Conservation (phyloP, 2,113 vertebrate species). For the Ctenomys sociabilis region DNA sequence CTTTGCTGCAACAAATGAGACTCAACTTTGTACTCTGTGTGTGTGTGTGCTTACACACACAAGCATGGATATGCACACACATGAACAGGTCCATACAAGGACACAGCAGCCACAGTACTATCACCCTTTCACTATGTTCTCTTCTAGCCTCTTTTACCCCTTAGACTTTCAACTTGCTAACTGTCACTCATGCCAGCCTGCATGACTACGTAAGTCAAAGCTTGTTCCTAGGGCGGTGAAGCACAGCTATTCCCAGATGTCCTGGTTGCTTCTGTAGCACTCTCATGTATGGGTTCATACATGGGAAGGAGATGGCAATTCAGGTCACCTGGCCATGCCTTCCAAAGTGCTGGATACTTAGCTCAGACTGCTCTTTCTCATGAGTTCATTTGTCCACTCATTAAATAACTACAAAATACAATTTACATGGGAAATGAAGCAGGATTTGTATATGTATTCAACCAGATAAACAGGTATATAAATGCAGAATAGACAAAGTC, state of each 20-base stretch:
- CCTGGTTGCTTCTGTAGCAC: neutral
- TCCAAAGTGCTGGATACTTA: neutral
- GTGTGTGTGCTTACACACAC: neutral
- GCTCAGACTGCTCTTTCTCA: neutral
- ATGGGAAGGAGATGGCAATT: neutral
- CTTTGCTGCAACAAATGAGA: neutral
- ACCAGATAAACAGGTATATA: neutral
- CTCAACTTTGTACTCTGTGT: neutral
- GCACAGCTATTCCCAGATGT: neutral
- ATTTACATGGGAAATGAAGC: slow-evolving; percentile 13
- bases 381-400: neutral
- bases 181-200: slow-evolving; percentile 4
- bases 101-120: neutral
- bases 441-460: neutral
- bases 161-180: neutral
- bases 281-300: neutral
- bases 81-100: neutral
- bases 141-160: neutral
- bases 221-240: neutral
- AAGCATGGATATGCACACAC: neutral
- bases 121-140: neutral
- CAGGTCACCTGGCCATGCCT: neutral
- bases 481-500: neutral
- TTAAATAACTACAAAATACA: slow-evolving; percentile 2
- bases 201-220: neutral